A percentile compares a stretch with the other conserved stretches of the same genome.
Conservation (phyloP, 2,888 invertebrate genomes). For the Onchidella celtica region DNA sequence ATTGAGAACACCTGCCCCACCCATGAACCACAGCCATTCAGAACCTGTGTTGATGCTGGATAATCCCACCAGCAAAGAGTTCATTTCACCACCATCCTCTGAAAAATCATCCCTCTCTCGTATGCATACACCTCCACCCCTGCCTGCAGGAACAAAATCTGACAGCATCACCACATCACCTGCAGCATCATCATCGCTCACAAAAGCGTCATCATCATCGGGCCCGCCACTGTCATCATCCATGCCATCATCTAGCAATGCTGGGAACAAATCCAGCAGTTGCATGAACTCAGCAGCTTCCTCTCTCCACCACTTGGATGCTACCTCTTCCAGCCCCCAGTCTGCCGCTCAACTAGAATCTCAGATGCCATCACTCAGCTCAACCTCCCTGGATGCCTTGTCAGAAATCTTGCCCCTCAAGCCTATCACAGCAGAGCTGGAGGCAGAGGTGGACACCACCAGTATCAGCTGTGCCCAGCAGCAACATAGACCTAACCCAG, state of each 20-base stretch:
- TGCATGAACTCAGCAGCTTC: constrained; percentile 30
- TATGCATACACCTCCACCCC: constrained; percentile 31
- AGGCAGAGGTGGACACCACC: constrained; percentile 18
- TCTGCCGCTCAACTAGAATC: constrained; percentile 24
- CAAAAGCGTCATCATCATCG: constrained; percentile 19
- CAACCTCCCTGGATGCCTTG: constrained; percentile 45
- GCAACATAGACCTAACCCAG: constrained; percentile 6
- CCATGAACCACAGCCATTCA: constrained; percentile 11
- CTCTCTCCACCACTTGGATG: constrained; percentile 8
- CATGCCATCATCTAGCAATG: not conserved
- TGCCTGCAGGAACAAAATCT: constrained; percentile 2
- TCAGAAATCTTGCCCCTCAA: constrained; percentile 49
- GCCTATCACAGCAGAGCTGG: constrained; percentile 47
- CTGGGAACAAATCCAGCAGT: not conserved
- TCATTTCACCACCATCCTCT: not conserved
- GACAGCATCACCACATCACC: constrained; percentile 26
- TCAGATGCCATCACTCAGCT: constrained; percentile 39
- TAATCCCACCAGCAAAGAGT: constrained; percentile 13
- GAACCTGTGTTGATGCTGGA: constrained; percentile 38
- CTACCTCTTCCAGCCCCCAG: not conserved
- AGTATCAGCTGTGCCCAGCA: constrained; percentile 43
- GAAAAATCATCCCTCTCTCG: constrained; percentile 7
- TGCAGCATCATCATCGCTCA: constrained; percentile 23
- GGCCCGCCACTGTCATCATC: not conserved
- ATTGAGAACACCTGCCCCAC: constrained; percentile 45